Base-by-base conservation (phyloP, 2,888 invertebrate genomes). In the Magallana nippona region DNA sequence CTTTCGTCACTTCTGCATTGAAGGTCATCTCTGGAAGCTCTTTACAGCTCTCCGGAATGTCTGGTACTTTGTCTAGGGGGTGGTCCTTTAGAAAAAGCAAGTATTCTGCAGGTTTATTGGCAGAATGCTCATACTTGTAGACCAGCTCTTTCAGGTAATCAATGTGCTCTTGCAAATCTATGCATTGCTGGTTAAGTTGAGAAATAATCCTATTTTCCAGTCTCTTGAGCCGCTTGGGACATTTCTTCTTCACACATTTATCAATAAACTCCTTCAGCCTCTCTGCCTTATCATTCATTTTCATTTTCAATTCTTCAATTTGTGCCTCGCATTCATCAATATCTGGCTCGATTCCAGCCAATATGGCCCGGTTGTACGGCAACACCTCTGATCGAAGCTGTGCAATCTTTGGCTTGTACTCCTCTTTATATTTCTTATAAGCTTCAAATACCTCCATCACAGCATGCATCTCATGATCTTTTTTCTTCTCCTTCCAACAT, bases 301-400 rank as follows among this genome's bases (percentile, higher is more conserved):
- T 71, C 13, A 19, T 19, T 15, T 71, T 32, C 15, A 71, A 22
- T 11, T 27, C 13, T 11, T 19, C 15, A 13, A 71, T 71, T 71
- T 71, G 27, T 11, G 27, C 22, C 71, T 71, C 27, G 13, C 71
- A 71, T 3, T 22, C 71, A 27, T 11, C 13, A 15, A 71, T 71
- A 27, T 71, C 71, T 13, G 71, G 71, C 15, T 71, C 71, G 2
- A 71, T 71, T 27, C 71, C 71, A 3, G 71, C 71, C 27, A 71
- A 27, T 27, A 71, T 71, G 27, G 71, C 71, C 11, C 71, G 71
- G 27, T 71, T 71, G 32, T 71, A 27, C 32, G 71, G 71, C 71
- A 71, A 32, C 11, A 71, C 27, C 27, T 71, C 71, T 15, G 15
- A 71, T 71, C 71, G 19, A 32, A 71, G 22, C 15, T 71, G 15